phyloP scores from a whole-genome alignment of 2,797 vertebrate genomes.

The Hoplostethus atlanticus region DNA sequence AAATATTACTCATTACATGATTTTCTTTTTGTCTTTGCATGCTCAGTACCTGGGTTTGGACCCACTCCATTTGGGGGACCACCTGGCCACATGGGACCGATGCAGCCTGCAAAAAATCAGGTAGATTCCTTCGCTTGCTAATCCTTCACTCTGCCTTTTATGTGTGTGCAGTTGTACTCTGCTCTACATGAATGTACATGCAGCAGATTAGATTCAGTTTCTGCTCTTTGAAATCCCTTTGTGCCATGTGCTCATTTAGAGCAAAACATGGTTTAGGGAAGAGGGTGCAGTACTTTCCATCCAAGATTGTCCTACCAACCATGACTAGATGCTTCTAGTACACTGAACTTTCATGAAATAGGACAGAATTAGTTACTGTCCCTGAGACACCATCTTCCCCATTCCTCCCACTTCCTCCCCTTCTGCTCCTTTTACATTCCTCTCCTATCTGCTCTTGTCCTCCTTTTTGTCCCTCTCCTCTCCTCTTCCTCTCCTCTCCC shows the following conservation, averaged over 20 bases:
- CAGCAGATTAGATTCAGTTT: slow-evolving; percentile 34
- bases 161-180: slow-evolving; percentile 24
- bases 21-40: neutral
- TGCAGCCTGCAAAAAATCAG: slow-evolving; percentile 90
- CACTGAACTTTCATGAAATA: slow-evolving; percentile 24
- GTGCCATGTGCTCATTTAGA: slow-evolving; percentile 38
- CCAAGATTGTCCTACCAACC: slow-evolving; percentile 12
- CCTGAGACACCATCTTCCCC: slow-evolving; percentile 19
- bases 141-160: neutral
- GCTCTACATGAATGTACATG: slow-evolving; percentile 25
- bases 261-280: neutral
- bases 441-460: slow-evolving; percentile 5
- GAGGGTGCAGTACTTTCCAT: slow-evolving; percentile 11
- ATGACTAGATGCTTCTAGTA: slow-evolving; percentile 36
- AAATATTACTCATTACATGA: neutral
- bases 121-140: slow-evolving; percentile 67
- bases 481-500: neutral
- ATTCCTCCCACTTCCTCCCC: neutral
- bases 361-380: slow-evolving; percentile 16
- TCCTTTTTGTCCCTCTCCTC: neutral
- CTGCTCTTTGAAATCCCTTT: slow-evolving; percentile 38
- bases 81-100: slow-evolving; percentile 88
- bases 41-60: slow-evolving; percentile 88
- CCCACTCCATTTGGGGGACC: slow-evolving; percentile 89
- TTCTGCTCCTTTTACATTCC: no score